Evolutionary conservation across 2,797 vertebrate species (phyloP).

Genomic region (Scolopax bukidnonensis): DNA sequence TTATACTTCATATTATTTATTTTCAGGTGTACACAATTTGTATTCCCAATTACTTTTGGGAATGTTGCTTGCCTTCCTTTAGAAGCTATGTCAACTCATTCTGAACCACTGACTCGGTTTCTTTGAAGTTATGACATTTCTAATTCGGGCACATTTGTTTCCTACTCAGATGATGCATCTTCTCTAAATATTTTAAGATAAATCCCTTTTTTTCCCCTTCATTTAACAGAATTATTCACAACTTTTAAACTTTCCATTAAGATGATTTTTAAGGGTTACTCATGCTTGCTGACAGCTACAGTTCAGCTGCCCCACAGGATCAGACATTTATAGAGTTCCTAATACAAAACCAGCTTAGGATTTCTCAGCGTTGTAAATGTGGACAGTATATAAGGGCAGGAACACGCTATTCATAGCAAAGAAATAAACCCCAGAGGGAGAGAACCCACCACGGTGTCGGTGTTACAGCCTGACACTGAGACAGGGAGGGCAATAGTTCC

Average conservation of each 20-base stretch:
- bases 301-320: neutral
- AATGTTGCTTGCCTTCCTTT: neutral
- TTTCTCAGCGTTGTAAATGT: neutral
- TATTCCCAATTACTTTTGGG: neutral
- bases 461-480: neutral
- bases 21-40: neutral
- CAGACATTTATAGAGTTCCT: neutral
- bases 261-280: constrained; percentile 8
- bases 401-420: neutral
- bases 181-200: neutral
- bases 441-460: neutral
- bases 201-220: neutral
- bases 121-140: constrained; percentile 32
- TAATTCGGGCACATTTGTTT: neutral
- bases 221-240: constrained; percentile 10
- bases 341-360: neutral
- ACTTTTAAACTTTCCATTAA: neutral
- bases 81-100: neutral
- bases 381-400: neutral
- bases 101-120: constrained; percentile 18
- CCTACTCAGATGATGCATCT: constrained; percentile 1
- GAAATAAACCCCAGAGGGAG: neutral
- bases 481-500: neutral
- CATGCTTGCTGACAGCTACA: neutral
- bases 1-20: neutral